Percentiles rank a stretch among this genome's conserved stretches.
phyloP scores from a whole-genome alignment of 1,140 invertebrate genomes.

The Zaprionus ghesquierei region DNA sequence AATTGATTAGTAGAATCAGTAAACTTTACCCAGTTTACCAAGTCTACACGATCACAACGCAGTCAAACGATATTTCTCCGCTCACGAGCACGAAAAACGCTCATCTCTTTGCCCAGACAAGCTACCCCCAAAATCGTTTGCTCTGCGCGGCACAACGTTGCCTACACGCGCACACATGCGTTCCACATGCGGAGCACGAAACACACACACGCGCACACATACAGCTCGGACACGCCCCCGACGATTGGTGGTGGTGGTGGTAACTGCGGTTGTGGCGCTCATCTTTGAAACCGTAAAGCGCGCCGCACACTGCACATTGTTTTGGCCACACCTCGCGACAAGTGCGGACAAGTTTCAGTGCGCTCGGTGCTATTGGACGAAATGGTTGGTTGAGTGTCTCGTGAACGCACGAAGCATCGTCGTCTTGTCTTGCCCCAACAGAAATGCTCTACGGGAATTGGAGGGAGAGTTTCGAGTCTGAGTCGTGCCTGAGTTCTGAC shows the following conservation, averaged over 20 bases:
- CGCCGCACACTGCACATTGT: constrained; percentile 14
- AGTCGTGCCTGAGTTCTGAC: constrained; percentile 14
- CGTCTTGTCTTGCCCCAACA: constrained; percentile 28
- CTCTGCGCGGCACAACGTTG: neutral
- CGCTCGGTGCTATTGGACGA: constrained; percentile 80
- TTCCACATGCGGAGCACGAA: neutral
- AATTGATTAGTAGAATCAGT: too few species aligned
- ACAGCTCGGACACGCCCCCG: constrained; percentile 24
- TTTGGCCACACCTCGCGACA: constrained; percentile 67
- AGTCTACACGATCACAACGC: neutral
- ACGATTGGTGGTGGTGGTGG: constrained; percentile 34
- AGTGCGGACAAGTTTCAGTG: constrained; percentile 64
- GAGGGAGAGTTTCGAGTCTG: constrained; percentile 28
- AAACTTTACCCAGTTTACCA: too few species aligned
- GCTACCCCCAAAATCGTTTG: constrained; percentile 23
- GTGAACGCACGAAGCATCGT: constrained; percentile 65
- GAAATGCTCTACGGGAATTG: neutral
- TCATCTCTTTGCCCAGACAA: constrained; percentile 19
- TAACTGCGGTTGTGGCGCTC: constrained; percentile 43
- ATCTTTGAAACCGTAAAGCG: constrained; percentile 14
- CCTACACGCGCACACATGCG: constrained; percentile 7
- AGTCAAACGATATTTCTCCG: neutral
- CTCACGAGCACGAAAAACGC: constrained; percentile 21
- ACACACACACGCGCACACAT: neutral
- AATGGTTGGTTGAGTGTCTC: constrained; percentile 67